Evolutionary conservation across 2,113 vertebrate genomes (phyloP).

Genomic region (Circaetus cinerascens): DNA sequence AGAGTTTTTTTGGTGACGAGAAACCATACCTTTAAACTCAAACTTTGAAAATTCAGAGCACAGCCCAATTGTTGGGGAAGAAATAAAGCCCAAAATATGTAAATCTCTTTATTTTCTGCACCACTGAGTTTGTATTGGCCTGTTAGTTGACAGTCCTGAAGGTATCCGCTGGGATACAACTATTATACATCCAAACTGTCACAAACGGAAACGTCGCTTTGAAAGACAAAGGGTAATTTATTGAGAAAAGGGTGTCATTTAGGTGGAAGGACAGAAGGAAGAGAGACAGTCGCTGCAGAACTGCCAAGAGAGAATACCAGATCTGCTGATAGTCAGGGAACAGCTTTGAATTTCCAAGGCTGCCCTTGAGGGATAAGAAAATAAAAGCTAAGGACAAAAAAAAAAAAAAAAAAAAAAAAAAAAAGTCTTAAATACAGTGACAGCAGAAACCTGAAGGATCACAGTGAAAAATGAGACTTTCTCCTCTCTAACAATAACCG

Average conservation of each 20-base stretch:
- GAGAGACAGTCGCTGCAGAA: slow-evolving; percentile 1
- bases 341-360: not conserved
- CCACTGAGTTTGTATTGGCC: not conserved
- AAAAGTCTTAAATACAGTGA: not conserved
- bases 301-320: slow-evolving; percentile 19
- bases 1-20: not conserved
- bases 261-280: slow-evolving; percentile 13
- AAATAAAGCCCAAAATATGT: not conserved
- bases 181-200: slow-evolving; percentile 45
- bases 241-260: slow-evolving; percentile 62
- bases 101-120: slow-evolving; percentile 52
- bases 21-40: not conserved
- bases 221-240: slow-evolving; percentile 65
- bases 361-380: slow-evolving; percentile 59
- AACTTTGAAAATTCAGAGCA: not conserved
- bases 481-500: not conserved
- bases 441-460: slow-evolving; percentile 40
- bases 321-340: not conserved
- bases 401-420: not conserved
- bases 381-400: slow-evolving; percentile 33
- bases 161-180: not conserved
- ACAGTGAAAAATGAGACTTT: not conserved
- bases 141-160: not conserved
- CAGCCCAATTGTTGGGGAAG: not conserved
- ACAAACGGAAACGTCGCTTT: not conserved